phyloP scores from a whole-genome alignment of 2,888 invertebrate species.

The Agelastica alni region DNA sequence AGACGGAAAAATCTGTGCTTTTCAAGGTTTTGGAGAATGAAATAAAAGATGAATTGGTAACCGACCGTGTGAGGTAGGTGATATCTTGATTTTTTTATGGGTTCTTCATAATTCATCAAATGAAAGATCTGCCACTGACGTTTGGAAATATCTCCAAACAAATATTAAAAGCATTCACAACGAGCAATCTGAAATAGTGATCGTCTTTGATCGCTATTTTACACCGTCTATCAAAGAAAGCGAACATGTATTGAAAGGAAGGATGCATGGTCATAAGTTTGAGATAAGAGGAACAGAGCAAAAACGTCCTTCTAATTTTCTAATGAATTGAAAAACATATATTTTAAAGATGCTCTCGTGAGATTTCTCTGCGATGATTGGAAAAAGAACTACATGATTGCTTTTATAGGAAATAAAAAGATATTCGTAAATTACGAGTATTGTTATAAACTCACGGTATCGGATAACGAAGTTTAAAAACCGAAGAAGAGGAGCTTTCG shows the following conservation, averaged over 20 bases:
- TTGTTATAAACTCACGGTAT: neutral
- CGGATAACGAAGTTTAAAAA: no score
- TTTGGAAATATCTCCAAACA: slow-evolving; percentile 10
- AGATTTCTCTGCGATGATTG: slow-evolving; percentile 10
- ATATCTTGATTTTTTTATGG: slow-evolving; percentile 11
- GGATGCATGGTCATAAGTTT: slow-evolving; percentile 14
- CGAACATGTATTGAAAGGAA: slow-evolving; percentile 10
- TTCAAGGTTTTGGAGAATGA: slow-evolving; percentile 15
- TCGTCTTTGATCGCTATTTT: slow-evolving; percentile 13
- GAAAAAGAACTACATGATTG: slow-evolving; percentile 10
- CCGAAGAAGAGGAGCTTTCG: no score
- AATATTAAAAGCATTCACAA: slow-evolving; percentile 11
- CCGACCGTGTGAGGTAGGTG: slow-evolving; percentile 9
- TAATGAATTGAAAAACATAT: slow-evolving; percentile 10
- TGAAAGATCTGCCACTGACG: slow-evolving; percentile 12
- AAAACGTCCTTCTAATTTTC: slow-evolving; percentile 10
- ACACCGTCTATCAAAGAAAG: slow-evolving; percentile 13
- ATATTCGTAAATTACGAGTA: no score
- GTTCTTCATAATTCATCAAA: slow-evolving; percentile 13
- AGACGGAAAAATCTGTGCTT: no score
- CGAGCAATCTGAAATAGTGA: slow-evolving; percentile 13
- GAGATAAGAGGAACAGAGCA: slow-evolving; percentile 7
- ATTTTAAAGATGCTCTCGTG: slow-evolving; percentile 11
- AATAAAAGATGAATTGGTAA: slow-evolving; percentile 8
- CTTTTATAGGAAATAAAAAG: slow-evolving; percentile 5